Evolutionary conservation across 2,113 vertebrate genomes (phyloP), one percentile per base, ranked within the genome.

Genomic region (Hylia prasina): DNA sequence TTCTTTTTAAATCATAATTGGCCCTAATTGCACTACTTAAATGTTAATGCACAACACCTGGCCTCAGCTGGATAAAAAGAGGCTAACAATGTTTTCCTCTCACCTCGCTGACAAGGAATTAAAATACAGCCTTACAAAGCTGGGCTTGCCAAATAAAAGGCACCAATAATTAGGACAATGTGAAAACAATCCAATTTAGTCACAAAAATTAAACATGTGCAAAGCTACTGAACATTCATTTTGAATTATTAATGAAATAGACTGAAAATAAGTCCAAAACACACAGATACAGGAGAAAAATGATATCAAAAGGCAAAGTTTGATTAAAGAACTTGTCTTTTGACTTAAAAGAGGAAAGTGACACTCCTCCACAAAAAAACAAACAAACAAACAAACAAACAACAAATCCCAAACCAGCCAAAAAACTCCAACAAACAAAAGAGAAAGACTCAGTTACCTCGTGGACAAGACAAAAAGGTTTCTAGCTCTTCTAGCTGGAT

Each of bases 11-110:
- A 95, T 93, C 42, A 92, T 96, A 97, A 98, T 96, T 95, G 94
- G 94, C 90, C 94, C 81, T 98, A 98, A 97, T 90, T 97, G 95
- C 60, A 89, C 89, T 96, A 96, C 95, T 97, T 97, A 95, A 93
- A 97, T 94, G 94, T 92, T 98, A 98, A 98, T 97, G 97, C 93
- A 94, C 76, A 97, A 97, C 97, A 98, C 97, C 97, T 98, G 98
- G 97, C 86, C 96, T 95, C 97, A 97, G 97, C 90, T 97, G 97
- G 97, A 95, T 94, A 78, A 93, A 95, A 96, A 96, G 95, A 95
- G 81, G 50, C 82, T 96, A 96, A 97, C 70, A 95, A 75, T 86
- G 88, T 96, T 98, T 97, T 89, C 91, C 81, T 94, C 90, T 97
- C 94, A 96, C 94, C 94, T 97, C 70, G 87, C 2, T 94, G 97